Conservation (phyloP, 1,140 invertebrate genomes). For the Carcinoscorpius rotundicauda region DNA sequence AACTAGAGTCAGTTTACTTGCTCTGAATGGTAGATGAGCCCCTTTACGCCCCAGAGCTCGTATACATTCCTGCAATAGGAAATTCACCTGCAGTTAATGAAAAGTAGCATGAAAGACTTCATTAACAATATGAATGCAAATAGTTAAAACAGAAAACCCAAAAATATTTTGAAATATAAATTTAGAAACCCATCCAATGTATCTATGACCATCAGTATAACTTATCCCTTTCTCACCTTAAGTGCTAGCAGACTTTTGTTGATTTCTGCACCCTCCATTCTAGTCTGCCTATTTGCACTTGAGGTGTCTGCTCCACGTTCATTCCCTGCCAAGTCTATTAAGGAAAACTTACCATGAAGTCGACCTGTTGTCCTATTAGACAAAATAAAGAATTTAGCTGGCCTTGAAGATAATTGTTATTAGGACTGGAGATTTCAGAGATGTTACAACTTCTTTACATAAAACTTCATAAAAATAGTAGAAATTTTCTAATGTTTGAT, state of each 20-base stretch:
- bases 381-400: not conserved
- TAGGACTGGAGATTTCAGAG: too few species aligned
- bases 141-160: too few species aligned
- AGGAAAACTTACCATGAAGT: slow-evolving; percentile 92
- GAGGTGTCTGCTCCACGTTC: slow-evolving; percentile 95
- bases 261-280: slow-evolving; percentile 98
- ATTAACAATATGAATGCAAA: too few species aligned
- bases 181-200: too few species aligned
- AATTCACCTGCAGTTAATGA: not conserved
- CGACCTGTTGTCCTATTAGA: slow-evolving; percentile 48
- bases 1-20: slow-evolving; percentile 94
- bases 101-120: too few species aligned
- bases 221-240: slow-evolving; percentile 40
- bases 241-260: slow-evolving; percentile 94
- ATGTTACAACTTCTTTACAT: too few species aligned
- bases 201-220: too few species aligned
- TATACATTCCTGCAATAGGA: slow-evolving; percentile 65
- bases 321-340: slow-evolving; percentile 97
- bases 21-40: slow-evolving; percentile 91
- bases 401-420: too few species aligned
- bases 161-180: too few species aligned
- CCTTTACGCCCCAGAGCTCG: slow-evolving; percentile 86
- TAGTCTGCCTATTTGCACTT: slow-evolving; percentile 87
- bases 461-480: too few species aligned
- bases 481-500: too few species aligned